Evolutionary conservation across 2,797 vertebrate species (phyloP), one percentile per base, ranked within the genome.

Genomic region (Tenualosa ilisha): DNA sequence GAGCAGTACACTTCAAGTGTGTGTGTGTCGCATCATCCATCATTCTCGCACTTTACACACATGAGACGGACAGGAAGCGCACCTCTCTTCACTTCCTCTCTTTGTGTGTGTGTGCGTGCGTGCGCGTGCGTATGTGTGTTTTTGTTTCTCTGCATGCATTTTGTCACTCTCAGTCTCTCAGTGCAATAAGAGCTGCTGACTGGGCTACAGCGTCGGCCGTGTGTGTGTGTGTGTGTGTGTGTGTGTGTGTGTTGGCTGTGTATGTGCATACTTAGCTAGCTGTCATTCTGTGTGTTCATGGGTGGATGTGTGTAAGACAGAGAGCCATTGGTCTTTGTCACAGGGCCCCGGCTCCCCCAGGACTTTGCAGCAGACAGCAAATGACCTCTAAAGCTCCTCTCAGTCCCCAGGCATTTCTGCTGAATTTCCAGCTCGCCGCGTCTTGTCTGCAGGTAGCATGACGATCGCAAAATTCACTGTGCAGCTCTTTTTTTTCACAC

Each of bases 171-270:
- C 24, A 53, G 15, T 15, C 49, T 13, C 59, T 72, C 8, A 75
- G 68, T 31, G 31, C 37, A 31, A 40, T 75, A 20, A 75, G 68
- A 75, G 31, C 68, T 75, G 68, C 68, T 75, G 68, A 75, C 68
- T 40, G 37, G 31, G 68, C 65, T 72, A 12, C 13, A 72, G 24
- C 8, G n/a, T 31, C 22, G n/a, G 22, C 24, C 3, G 59, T 61
- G 59, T n/a, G 59, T 24, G 17, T 61, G 17, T 22, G 20, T 22
- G 20, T 22, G 13, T 56, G 61, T 65, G 61, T 63, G n/a, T 65
- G n/a, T 65, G 61, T 65, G 50, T 26, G 50, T 1, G 22, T 5
- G 49, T 13, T 31, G 24, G 24, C 2, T 31, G 24, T 61, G 59
- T 61, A 22, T 24, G 59, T 13, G 63, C 63, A 31, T 24, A 59